Conservation (phyloP, 2,797 vertebrate genomes). For the Dryobates pubescens region DNA sequence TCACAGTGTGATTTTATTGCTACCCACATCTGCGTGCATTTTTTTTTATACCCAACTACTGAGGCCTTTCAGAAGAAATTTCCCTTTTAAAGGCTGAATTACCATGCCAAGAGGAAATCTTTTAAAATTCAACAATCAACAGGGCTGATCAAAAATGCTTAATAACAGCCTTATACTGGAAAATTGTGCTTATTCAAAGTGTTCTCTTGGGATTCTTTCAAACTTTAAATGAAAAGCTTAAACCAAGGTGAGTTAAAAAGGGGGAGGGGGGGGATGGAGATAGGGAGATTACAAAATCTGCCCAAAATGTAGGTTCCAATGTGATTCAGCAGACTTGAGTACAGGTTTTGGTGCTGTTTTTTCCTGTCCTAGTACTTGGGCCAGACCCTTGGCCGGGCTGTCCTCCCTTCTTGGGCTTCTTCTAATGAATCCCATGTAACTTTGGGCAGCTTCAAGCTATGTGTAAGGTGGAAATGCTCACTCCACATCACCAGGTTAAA, state of each 20-base stretch:
- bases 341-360: not conserved
- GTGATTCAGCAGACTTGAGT: not conserved
- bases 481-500: not conserved
- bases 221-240: not conserved
- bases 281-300: not conserved
- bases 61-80: slow-evolving; percentile 31
- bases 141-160: slow-evolving; percentile 4
- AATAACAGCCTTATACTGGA: not conserved
- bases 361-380: not conserved
- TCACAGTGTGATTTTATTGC: slow-evolving; percentile 32
- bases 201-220: not conserved
- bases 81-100: slow-evolving; percentile 11
- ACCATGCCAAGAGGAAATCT: slow-evolving; percentile 23
- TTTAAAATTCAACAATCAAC: slow-evolving; percentile 4
- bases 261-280: rapidly evolving
- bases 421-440: not conserved
- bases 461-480: rapidly evolving
- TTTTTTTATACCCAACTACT: slow-evolving; percentile 41
- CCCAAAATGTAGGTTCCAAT: not conserved
- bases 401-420: not conserved
- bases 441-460: not conserved
- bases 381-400: not conserved
- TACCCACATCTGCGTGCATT: slow-evolving; percentile 48
- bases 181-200: not conserved
- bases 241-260: not conserved